A percentile compares a stretch with the other conserved stretches of the same genome.
phyloP scores from a whole-genome alignment of 1,140 invertebrate species.

The Eurosta solidaginis region DNA sequence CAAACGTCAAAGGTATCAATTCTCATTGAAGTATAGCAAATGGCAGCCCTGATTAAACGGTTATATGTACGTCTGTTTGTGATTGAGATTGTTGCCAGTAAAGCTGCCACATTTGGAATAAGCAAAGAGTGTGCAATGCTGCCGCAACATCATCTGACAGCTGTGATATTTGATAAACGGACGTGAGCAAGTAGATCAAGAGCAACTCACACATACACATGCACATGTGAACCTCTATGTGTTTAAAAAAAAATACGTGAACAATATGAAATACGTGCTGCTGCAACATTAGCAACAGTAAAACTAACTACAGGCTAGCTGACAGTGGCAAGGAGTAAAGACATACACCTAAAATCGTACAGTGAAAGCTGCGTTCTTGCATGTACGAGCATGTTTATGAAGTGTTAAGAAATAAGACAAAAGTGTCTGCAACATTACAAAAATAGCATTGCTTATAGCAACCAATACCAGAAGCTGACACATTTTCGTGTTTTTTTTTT shows the following conservation, averaged over 20 bases:
- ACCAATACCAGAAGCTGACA: not conserved
- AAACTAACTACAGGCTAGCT: too few species aligned
- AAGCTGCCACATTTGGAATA: not conserved
- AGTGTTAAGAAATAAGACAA: not conserved
- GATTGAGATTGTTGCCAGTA: slow-evolving; percentile 2
- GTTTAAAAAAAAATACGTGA: not conserved
- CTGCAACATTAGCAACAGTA: slow-evolving; percentile 3
- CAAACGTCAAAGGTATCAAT: too few species aligned
- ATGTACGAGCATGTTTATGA: not conserved
- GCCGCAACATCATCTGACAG: not conserved
- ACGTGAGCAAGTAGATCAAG: not conserved
- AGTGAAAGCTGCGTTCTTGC: too few species aligned
- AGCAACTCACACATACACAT: not conserved
- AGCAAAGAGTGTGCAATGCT: not conserved
- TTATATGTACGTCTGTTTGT: too few species aligned
- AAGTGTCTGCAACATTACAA: not conserved
- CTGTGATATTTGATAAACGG: not conserved
- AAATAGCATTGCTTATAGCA: not conserved
- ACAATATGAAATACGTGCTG: slow-evolving; percentile 1
- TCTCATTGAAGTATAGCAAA: too few species aligned
- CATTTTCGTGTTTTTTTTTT: too few species aligned
- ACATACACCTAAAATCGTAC: not conserved
- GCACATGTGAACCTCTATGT: not conserved
- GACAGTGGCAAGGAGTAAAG: not conserved
- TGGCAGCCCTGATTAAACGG: too few species aligned